phyloP scores from a whole-genome alignment of 2,113 vertebrate species.

The Brienomyrus brachyistius region DNA sequence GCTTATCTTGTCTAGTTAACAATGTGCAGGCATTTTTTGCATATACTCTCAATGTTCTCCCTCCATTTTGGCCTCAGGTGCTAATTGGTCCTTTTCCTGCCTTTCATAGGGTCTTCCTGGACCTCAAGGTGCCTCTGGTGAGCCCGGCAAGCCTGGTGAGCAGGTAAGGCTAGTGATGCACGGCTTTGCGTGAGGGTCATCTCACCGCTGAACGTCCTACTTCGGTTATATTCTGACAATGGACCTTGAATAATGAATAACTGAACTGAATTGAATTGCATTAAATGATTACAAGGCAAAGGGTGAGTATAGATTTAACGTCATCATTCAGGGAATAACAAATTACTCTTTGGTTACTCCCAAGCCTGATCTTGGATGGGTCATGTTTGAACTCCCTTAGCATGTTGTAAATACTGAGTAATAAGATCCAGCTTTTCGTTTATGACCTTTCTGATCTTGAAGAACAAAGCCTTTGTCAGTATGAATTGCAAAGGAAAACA shows the following conservation, averaged over 20 bases:
- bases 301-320: neutral
- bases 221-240: neutral
- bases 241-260: neutral
- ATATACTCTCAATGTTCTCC: neutral
- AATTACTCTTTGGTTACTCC: neutral
- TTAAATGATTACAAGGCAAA: neutral
- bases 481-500: neutral
- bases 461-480: neutral
- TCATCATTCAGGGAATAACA: neutral
- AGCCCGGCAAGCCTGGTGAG: conserved; percentile 87
- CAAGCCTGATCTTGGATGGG: neutral
- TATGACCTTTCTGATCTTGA: neutral
- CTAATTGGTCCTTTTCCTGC: neutral
- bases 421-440: neutral
- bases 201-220: neutral
- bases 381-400: neutral
- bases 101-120: conserved; percentile 73
- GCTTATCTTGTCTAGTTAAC: neutral
- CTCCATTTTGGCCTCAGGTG: neutral
- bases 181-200: neutral
- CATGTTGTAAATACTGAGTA: neutral
- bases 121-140: conserved; percentile 81
- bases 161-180: conserved; percentile 62
- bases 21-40: neutral
- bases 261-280: no score